Evolutionary conservation across 2,113 vertebrate genomes (phyloP).

Genomic region (Vicugna pacos): DNA sequence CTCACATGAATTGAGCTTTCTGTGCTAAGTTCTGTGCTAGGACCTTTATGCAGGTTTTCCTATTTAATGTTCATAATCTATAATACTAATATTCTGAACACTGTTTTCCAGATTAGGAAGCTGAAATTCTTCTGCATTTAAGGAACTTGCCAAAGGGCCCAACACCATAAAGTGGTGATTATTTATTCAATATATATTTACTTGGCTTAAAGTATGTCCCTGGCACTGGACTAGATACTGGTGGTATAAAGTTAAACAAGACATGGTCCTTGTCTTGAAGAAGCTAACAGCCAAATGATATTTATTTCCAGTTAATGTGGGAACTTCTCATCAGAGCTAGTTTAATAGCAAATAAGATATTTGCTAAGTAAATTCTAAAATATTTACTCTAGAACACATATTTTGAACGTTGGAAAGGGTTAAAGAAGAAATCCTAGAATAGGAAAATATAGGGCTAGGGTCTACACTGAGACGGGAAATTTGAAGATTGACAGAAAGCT

Average conservation of each 20-base stretch:
- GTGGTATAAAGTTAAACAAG: slow-evolving; percentile 60
- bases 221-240: not conserved
- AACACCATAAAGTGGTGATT: not conserved
- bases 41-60: not conserved
- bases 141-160: not conserved
- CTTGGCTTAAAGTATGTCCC: not conserved
- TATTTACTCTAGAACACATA: not conserved
- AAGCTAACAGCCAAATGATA: not conserved
- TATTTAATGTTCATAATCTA: not conserved
- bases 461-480: not conserved
- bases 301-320: not conserved
- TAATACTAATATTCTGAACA: not conserved
- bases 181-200: not conserved
- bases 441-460: not conserved
- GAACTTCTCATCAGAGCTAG: not conserved
- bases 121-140: not conserved
- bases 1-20: not conserved
- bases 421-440: not conserved
- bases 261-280: slow-evolving; percentile 62
- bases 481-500: not conserved
- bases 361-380: slow-evolving; percentile 5
- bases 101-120: not conserved
- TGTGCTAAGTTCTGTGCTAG: not conserved
- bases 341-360: not conserved
- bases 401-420: not conserved